Evolutionary conservation across 1,140 invertebrate genomes (phyloP).

Genomic region (Papilio machaon): DNA sequence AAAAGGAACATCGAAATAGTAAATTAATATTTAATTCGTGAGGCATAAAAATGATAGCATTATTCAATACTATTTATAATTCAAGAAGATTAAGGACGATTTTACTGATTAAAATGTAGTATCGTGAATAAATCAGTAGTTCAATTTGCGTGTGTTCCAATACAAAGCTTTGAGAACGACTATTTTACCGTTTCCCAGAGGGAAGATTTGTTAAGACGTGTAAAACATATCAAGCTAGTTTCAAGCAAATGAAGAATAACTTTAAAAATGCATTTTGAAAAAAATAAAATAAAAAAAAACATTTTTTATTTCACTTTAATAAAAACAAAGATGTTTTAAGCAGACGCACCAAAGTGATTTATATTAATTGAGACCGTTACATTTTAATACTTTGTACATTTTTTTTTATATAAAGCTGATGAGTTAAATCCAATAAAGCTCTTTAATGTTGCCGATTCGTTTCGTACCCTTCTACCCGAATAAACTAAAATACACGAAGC

Average conservation of each 20-base stretch:
- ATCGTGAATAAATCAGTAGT: constrained; percentile 10
- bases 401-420: not conserved
- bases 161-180: not conserved
- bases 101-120: not conserved
- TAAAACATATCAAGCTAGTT: not conserved
- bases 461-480: constrained; percentile 7
- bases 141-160: constrained; percentile 7
- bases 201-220: not conserved
- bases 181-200: not conserved
- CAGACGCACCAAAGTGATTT: not conserved
- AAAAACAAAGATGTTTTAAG: not conserved
- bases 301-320: not conserved
- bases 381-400: not conserved
- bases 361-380: not conserved
- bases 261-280: not conserved
- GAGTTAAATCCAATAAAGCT: constrained; percentile 17
- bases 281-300: constrained; percentile 1
- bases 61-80: not conserved
- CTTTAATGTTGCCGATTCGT: constrained; percentile 14
- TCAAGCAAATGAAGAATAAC: not conserved
- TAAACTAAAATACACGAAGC: not conserved
- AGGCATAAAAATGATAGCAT: not conserved
- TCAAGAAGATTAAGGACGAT: not conserved
- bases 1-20: too few relatives aligned
- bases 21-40: too few relatives aligned